Evolutionary conservation across 53 echinoderm and acorn worm species (phyloP).

Genomic region (Henricia sp.): DNA sequence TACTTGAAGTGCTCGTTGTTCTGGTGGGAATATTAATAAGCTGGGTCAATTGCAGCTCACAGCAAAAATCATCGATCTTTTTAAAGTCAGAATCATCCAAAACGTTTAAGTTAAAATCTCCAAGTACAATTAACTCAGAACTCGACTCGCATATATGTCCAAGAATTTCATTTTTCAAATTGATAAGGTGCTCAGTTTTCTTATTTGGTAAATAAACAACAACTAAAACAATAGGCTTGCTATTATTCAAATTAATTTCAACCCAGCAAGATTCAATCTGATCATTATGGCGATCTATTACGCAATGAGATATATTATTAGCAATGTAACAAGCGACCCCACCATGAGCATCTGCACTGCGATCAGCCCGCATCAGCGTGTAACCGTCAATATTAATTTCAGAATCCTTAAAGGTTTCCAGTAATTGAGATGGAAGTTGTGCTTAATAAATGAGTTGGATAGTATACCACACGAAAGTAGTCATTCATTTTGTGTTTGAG

Average conservation of each 20-base stretch:
- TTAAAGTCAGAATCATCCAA: background rate
- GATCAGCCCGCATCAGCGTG: background rate
- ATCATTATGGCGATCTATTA: background rate
- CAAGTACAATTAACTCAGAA: too few species aligned
- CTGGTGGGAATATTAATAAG: background rate
- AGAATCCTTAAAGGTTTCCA: background rate
- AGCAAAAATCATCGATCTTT: constrained; percentile 5
- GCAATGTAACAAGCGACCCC: background rate
- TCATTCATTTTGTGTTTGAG: too few species aligned
- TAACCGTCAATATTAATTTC: background rate
- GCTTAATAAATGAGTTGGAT: too few species aligned
- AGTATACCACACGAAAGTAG: too few species aligned
- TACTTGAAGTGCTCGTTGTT: background rate
- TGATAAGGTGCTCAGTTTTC: background rate
- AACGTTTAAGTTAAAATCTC: background rate
- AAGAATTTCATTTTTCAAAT: background rate
- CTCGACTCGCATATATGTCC: background rate
- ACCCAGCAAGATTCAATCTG: background rate
- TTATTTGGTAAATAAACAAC: background rate
- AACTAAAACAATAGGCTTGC: background rate
- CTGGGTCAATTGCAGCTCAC: constrained; percentile 6
- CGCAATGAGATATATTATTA: background rate
- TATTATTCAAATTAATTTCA: background rate
- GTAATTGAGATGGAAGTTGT: background rate
- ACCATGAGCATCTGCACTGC: background rate